Evolutionary conservation across 2,113 vertebrate species (phyloP), one percentile per base, ranked within the genome.

Genomic region (Protobothrops flavoviridis): DNA sequence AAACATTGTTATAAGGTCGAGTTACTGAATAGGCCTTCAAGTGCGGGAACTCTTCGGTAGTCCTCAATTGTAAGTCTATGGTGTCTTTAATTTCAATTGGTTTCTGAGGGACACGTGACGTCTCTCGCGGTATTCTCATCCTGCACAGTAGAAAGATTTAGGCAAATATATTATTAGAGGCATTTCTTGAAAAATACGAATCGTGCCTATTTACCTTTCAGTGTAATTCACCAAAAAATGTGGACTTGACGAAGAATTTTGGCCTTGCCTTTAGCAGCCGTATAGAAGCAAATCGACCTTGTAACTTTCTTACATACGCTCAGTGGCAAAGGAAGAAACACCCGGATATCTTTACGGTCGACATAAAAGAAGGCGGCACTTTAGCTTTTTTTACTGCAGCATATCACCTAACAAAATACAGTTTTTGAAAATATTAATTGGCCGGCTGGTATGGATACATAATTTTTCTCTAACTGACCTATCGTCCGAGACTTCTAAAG

Each of bases 81-180:
- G 94, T 96, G 21, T 29, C 15, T 45, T 87, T 90, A 61, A 20
- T 88, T 90, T 55, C 93, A 0, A 95, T 96, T 96, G 96, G 96
- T 23, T 93, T 61, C 6, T 39, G 10, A 1, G 74, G 56, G 45
- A 17, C 96, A 97, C 94, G 95, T 96, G 96, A 1, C 1, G 24
- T 23, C 5, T 5, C 0, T 33, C 85, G 88, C 20, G 89, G 48
- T 0, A 0, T 0, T 3, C 0, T 3, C 1, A 0, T 3, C 11
- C 3, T 1, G 11, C 9, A 15, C 55, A 50, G 29, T 13, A 2
- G 90, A 59, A 74, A 7, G 74, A 7, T 43, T 81, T 43, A 21
- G 74, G 74, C 15, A 81, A 43, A 81, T 81, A 2, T 81, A 39
- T 81, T 17, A 74, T 74, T 81, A 43, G 74, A 21, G 7, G 33